Evolutionary conservation across 1,140 invertebrate genomes (phyloP), one percentile per base, ranked within the genome.

Genomic region (Bactericera cockerelli): DNA sequence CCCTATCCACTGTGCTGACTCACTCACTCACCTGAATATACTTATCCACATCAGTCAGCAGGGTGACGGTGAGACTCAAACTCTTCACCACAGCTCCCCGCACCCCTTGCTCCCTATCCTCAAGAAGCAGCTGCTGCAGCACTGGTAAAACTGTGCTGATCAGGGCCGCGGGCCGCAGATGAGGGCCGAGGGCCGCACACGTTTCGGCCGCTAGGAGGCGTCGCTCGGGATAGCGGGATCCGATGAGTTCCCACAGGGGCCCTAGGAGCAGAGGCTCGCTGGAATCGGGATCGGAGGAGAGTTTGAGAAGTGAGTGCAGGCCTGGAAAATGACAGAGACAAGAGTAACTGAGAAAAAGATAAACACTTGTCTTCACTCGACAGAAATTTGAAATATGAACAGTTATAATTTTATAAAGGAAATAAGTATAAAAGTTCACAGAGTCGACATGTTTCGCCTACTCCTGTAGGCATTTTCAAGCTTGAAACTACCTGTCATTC

Each of bases 181-280:
- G 84, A n/a, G 83, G 80, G 38, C 83, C 79, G 58, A 89, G 69
- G n/a, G 77, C 76, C 2, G 79, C 78, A 69, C 83, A 87, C 33
- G 82, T 80, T 69, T 87, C 83, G 16, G 82, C 81, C 14, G 86
- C 83, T 14, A 89, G 65, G 22, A 86, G 67, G 57, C 85, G 72
- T 65, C 81, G 75, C 66, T 87, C 85, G 1, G 76, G 68, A 70
- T 86, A 81, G 66, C 83, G 83, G 67, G 86, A 81, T 61, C 76
- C 80, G 62, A 86, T 79, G 70, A 86, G 83, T 66, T 86, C 82
- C 85, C 85, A 88, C 66, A 83, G 86, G 61, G 85, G 77, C 1
- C 82, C 83, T n/a, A 87, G 70, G 53, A 87, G 74, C 68, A 86
- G 83, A 62, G 79, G 78, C 61, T 82, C 76, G 14, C 84, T 74